phyloP scores from a whole-genome alignment of 2,797 vertebrate genomes.

The Balearica regulorum region DNA sequence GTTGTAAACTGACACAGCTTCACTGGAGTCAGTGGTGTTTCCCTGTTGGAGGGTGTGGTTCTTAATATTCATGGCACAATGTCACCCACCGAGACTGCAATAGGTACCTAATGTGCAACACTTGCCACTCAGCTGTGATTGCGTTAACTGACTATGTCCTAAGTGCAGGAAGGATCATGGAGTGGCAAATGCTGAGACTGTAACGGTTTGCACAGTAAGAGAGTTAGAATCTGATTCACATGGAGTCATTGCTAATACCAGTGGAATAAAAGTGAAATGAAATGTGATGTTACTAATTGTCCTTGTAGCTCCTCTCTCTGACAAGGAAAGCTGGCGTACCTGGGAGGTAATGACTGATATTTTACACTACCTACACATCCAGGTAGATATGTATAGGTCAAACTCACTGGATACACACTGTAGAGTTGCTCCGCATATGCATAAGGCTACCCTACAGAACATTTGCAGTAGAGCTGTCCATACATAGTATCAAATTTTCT shows the following conservation, averaged over 20 bases:
- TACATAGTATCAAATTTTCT: not conserved
- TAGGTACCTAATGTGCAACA: not conserved
- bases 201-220: not conserved
- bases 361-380: not conserved
- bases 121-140: not conserved
- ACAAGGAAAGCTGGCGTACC: not conserved
- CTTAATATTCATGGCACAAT: not conserved
- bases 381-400: not conserved
- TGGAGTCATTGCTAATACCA: not conserved
- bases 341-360: not conserved
- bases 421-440: not conserved
- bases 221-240: rapidly evolving
- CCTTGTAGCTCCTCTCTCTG: not conserved
- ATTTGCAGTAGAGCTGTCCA: not conserved
- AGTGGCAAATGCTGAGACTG: not conserved
- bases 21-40: not conserved
- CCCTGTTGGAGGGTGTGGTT: not conserved
- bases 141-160: not conserved
- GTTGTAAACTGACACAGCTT: not conserved
- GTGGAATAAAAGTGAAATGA: not conserved
- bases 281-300: rapidly evolving
- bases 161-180: not conserved
- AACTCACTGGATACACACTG: not conserved
- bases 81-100: not conserved
- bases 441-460: not conserved